These are phyloP conservation scores for Struthio camelus DNA, from an alignment of 2,113 vertebrate species.

Conservation along the genomic window DNA sequence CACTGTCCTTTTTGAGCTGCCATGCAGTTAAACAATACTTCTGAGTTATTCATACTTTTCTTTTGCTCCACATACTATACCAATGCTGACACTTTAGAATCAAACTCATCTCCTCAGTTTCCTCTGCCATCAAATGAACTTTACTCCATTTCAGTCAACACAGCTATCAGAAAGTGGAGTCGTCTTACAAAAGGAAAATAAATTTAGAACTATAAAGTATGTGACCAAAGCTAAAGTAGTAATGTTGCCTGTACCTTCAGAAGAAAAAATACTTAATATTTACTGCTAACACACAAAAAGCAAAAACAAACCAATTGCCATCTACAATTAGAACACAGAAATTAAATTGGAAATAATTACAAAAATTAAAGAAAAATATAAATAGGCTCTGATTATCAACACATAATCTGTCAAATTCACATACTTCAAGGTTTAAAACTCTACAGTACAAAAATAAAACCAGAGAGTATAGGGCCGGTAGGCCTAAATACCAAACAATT, in stretches of 20 bases:
- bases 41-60: not conserved
- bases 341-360: not conserved
- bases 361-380: not conserved
- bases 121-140: not conserved
- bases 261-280: not conserved
- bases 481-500: not conserved
- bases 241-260: not conserved
- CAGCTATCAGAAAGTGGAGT: not conserved
- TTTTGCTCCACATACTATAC: not conserved
- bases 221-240: not conserved
- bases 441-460: not conserved
- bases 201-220: slow-evolving; percentile 10
- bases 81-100: not conserved
- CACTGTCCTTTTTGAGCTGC: not conserved
- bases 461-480: not conserved
- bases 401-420: not conserved
- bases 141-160: slow-evolving; percentile 21
- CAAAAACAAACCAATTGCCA: not conserved
- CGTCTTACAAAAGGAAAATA: slow-evolving; percentile 35
- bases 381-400: not conserved
- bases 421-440: not conserved
- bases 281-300: not conserved
- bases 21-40: not conserved
- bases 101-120: not conserved
- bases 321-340: not conserved